These are phyloP conservation scores for Parus major DNA, from an alignment of 2,113 vertebrate genomes.

Conservation along the genomic window DNA sequence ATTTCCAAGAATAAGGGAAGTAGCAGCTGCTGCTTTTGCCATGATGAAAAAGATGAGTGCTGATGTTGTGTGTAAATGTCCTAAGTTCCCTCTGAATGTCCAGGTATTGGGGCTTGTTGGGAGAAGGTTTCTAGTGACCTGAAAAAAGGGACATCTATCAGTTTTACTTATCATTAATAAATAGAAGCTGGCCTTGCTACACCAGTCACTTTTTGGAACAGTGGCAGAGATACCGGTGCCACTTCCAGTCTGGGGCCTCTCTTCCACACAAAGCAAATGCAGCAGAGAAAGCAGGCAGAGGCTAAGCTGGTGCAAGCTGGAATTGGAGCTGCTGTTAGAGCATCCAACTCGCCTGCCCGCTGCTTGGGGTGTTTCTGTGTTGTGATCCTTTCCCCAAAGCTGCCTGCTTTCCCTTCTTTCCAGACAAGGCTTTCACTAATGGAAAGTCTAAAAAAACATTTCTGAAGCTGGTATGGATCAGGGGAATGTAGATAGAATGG, in stretches of 20 bases:
- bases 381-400: not conserved
- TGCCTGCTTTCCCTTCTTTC: not conserved
- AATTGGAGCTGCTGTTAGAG: not conserved
- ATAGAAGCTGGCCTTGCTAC: not conserved
- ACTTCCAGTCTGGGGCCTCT: not conserved
- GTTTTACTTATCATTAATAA: not conserved
- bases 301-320: not conserved
- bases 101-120: not conserved
- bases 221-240: not conserved
- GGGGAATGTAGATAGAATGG: not conserved
- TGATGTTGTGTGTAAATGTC: not conserved
- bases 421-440: not conserved
- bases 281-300: not conserved
- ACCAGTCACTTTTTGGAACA: not conserved
- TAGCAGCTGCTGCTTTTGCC: slow-evolving; percentile 3
- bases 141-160: not conserved
- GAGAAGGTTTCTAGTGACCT: not conserved
- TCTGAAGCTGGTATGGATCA: not conserved
- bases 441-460: not conserved
- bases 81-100: not conserved
- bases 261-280: not conserved
- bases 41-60: not conserved
- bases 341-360: not conserved
- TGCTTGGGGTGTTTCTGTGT: not conserved
- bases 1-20: slow-evolving; percentile 30